A percentile compares a stretch with the other conserved stretches of the same genome.
Evolutionary conservation across 2,113 vertebrate species (phyloP).

Genomic region (Scalopus aquaticus): DNA sequence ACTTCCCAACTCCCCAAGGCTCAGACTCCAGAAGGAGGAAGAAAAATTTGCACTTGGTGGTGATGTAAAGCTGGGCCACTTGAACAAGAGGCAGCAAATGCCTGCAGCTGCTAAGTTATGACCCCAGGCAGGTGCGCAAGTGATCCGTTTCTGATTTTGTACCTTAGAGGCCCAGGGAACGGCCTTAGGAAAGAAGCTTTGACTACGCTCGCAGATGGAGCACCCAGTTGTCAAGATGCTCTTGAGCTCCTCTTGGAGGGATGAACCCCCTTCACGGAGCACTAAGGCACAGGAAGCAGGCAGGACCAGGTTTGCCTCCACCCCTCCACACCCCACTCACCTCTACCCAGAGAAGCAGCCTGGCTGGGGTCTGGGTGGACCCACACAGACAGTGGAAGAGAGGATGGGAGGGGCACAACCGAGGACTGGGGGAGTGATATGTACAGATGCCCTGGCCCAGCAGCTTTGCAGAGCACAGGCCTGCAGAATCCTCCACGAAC

Average conservation of each 20-base stretch:
- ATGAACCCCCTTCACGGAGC: not conserved
- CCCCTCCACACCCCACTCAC: not conserved
- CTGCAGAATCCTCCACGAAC: not conserved
- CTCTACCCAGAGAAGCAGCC: not conserved
- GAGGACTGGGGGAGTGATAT: rapidly evolving
- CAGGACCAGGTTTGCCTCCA: not conserved
- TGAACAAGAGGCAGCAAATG: not conserved
- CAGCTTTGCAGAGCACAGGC: not conserved
- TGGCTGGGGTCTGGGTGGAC: not conserved
- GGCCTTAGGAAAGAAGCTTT: not conserved
- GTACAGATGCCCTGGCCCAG: not conserved
- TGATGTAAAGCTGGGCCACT: not conserved
- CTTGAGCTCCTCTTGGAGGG: not conserved
- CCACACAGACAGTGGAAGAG: not conserved
- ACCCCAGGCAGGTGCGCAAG: rapidly evolving
- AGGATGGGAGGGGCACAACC: no score
- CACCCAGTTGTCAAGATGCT: not conserved
- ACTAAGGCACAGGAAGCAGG: not conserved
- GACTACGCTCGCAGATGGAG: not conserved
- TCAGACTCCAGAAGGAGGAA: not conserved
- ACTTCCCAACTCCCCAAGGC: not conserved
- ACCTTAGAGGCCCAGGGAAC: not conserved
- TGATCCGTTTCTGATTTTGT: not conserved
- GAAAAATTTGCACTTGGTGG: not conserved
- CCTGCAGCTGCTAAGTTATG: not conserved